These are phyloP conservation scores for Tupaia chinensis DNA, from an alignment of 2,113 vertebrate genomes.

Conservation along the genomic window DNA sequence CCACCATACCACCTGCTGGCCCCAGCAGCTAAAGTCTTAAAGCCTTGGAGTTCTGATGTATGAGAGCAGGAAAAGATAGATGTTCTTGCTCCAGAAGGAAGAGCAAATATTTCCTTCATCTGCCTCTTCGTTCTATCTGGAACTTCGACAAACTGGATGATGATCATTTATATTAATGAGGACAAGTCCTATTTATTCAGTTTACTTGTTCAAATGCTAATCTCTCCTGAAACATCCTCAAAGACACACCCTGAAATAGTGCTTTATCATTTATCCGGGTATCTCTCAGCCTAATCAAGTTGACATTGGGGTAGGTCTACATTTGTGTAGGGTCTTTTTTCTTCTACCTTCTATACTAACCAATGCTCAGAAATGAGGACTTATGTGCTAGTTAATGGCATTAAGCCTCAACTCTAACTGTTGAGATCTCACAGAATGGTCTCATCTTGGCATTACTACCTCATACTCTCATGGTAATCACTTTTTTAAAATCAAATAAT, in stretches of 20 bases:
- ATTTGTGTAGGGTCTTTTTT: not conserved
- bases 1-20: not conserved
- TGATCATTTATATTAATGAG: too few relatives aligned
- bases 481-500: not conserved
- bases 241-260: not conserved
- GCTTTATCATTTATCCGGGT: not conserved
- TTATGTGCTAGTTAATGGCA: not conserved
- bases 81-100: not conserved
- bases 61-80: not conserved
- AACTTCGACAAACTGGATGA: not conserved
- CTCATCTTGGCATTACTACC: not conserved
- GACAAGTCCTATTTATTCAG: not conserved
- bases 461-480: fast-evolving
- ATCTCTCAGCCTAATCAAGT: not conserved
- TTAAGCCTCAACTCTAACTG: fast-evolving
- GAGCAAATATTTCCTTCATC: not conserved
- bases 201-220: not conserved
- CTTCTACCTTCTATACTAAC: not conserved
- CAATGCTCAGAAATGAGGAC: not conserved
- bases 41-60: not conserved
- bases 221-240: not conserved
- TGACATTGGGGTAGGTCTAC: not conserved
- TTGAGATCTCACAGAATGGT: not conserved
- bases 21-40: not conserved
- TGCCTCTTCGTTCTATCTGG: not conserved